These are phyloP conservation scores for Patiria pectinifera DNA, from an alignment of 53 echinoderm and acorn worm genomes.

Conservation along the genomic window DNA sequence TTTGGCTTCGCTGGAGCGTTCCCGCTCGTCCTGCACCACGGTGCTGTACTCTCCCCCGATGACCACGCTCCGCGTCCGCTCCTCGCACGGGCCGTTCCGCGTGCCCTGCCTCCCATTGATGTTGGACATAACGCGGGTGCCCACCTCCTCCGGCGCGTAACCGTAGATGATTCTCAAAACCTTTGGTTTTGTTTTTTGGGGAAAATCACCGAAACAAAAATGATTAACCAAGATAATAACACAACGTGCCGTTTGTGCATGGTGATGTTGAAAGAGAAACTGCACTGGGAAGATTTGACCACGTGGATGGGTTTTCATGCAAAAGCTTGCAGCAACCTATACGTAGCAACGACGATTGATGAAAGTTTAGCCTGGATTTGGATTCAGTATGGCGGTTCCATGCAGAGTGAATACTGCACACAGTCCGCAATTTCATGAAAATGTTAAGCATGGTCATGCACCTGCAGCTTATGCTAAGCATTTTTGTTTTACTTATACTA, in stretches of 20 bases:
- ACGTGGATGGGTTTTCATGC: too few species aligned
- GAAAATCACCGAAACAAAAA: not conserved
- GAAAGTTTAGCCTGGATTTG: too few species aligned
- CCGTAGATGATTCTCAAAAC: constrained; percentile 96
- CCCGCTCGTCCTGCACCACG: constrained; percentile 54
- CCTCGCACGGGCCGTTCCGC: constrained; percentile 66
- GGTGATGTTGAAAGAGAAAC: too few species aligned
- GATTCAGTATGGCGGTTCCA: too few species aligned
- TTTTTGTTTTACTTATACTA: too few species aligned
- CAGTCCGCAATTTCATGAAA: too few species aligned
- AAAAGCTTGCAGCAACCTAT: too few species aligned
- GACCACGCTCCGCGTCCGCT: constrained; percentile 61
- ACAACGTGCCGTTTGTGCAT: too few species aligned
- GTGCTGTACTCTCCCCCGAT: constrained; percentile 60
- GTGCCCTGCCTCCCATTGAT: constrained; percentile 87
- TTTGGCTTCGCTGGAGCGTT: constrained; percentile 52
- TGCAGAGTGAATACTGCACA: too few species aligned
- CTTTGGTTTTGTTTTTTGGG: constrained; percentile 30
- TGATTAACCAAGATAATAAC: not conserved
- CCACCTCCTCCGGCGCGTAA: constrained; percentile 99
- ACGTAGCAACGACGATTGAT: not conserved
- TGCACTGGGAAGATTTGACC: too few species aligned
- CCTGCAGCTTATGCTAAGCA: too few species aligned
- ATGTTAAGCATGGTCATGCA: too few species aligned
- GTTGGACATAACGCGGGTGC: constrained; percentile 97